Percentiles rank a stretch among this genome's conserved stretches.
Conservation (phyloP, 2,888 invertebrate species). For the Dasypogon diadema region DNA sequence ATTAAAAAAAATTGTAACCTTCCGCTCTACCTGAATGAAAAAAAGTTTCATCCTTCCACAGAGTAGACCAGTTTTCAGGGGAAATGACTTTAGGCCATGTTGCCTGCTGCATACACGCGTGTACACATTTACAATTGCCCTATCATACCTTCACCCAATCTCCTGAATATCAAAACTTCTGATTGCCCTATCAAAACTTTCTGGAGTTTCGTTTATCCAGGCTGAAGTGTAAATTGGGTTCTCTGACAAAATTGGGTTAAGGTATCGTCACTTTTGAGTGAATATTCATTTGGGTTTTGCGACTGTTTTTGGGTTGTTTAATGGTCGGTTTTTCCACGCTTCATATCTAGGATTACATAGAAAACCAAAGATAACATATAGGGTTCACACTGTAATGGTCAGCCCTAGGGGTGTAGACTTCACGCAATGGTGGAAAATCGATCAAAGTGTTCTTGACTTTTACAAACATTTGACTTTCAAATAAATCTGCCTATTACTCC, state of each 20-base stretch:
- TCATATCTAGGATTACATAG: no score
- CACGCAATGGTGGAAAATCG: no score
- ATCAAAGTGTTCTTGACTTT: no score
- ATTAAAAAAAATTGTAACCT: constrained; percentile 21
- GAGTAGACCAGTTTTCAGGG: not conserved
- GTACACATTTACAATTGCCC: not conserved
- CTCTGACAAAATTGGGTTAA: constrained; percentile 24
- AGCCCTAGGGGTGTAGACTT: no score
- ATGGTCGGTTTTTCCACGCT: not conserved
- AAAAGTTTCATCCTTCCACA: constrained; percentile 24
- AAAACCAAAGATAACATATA: no score
- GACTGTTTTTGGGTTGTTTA: not conserved
- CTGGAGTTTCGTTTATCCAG: constrained; percentile 30
- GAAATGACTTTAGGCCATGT: not conserved
- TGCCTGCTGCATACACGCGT: not conserved
- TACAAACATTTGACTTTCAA: no score
- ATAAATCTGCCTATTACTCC: no score
- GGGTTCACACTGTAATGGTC: no score
- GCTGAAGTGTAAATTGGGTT: constrained; percentile 35
- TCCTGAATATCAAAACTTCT: constrained; percentile 39
- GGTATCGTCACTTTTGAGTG: constrained; percentile 34
- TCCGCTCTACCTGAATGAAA: constrained; percentile 5
- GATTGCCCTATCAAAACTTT: constrained; percentile 44
- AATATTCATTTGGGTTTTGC: constrained; percentile 10
- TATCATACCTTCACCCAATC: constrained; percentile 1